These are phyloP conservation scores for Falco berigora DNA, from an alignment of 2,797 vertebrate species.

Conservation along the genomic window DNA sequence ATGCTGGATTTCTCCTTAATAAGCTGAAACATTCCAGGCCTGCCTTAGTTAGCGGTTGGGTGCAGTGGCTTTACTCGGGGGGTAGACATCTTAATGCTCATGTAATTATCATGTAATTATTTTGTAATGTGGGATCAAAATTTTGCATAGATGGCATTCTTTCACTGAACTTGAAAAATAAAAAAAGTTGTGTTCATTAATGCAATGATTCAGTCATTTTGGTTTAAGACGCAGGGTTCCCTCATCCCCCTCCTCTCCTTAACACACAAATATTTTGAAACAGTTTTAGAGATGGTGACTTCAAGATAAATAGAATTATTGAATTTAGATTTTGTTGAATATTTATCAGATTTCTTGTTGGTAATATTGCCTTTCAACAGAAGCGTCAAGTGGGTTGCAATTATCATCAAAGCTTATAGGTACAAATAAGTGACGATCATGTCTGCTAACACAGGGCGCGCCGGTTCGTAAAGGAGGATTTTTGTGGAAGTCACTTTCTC, in stretches of 20 bases:
- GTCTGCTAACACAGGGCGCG: neutral
- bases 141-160: slow-evolving; percentile 65
- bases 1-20: slow-evolving; percentile 68
- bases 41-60: slow-evolving; percentile 74
- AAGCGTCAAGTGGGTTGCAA: slow-evolving; percentile 56
- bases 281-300: slow-evolving; percentile 11
- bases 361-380: slow-evolving; percentile 37
- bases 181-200: slow-evolving; percentile 23
- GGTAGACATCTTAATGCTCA: slow-evolving; percentile 76
- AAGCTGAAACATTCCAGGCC: slow-evolving; percentile 64
- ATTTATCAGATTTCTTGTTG: slow-evolving; percentile 52
- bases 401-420: slow-evolving; percentile 52
- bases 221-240: neutral
- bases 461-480: neutral
- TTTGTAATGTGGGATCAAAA: slow-evolving; percentile 72
- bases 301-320: slow-evolving; percentile 46
- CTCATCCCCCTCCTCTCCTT: neutral
- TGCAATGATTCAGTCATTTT: neutral
- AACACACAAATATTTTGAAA: slow-evolving; percentile 44
- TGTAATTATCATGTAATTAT: slow-evolving; percentile 78
- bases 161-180: slow-evolving; percentile 52
- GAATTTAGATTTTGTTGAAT: slow-evolving; percentile 19
- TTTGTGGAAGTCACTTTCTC: neutral
- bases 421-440: slow-evolving; percentile 33
- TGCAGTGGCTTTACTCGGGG: slow-evolving; percentile 67